Evolutionary conservation across 2,113 vertebrate species (phyloP).

Genomic region (Phrynosoma platyrhinos): DNA sequence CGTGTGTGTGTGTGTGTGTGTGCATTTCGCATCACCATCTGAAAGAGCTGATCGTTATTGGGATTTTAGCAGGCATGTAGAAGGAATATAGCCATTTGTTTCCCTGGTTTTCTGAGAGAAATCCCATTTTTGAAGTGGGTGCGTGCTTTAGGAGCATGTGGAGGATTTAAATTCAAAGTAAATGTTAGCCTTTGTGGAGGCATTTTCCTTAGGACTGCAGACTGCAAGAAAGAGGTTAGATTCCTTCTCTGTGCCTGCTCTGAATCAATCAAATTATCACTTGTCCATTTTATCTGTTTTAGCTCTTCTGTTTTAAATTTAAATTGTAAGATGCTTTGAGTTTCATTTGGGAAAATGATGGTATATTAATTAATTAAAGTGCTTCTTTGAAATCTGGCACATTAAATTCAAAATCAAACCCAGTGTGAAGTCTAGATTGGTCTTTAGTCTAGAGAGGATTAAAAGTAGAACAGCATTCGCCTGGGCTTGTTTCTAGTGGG

Average conservation of each 20-base stretch:
- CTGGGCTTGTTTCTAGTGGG: no score
- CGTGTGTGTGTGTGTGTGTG: no score
- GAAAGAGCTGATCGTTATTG: not conserved
- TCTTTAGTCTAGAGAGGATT: not conserved
- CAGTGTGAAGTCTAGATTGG: no score
- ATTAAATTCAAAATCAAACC: not conserved
- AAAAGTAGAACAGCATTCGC: not conserved
- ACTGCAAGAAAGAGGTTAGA: not conserved
- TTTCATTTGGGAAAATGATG: no score
- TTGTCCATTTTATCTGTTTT: not conserved
- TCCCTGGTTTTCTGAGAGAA: not conserved
- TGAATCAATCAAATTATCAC: not conserved
- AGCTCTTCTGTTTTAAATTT: not conserved
- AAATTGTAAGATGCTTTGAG: no score
- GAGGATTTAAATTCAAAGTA: not conserved
- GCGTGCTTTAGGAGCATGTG: not conserved
- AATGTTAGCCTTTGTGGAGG: not conserved
- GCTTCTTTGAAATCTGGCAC: not conserved
- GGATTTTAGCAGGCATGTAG: not conserved
- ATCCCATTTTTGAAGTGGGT: not conserved
- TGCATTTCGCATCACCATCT: not conserved
- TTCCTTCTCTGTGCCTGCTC: not conserved
- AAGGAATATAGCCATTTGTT: not conserved
- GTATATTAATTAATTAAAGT: not conserved
- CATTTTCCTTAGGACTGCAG: not conserved